Evolutionary conservation across 2,797 vertebrate genomes (phyloP), one percentile per base, ranked within the genome.

Genomic region (Anguilla obscura): DNA sequence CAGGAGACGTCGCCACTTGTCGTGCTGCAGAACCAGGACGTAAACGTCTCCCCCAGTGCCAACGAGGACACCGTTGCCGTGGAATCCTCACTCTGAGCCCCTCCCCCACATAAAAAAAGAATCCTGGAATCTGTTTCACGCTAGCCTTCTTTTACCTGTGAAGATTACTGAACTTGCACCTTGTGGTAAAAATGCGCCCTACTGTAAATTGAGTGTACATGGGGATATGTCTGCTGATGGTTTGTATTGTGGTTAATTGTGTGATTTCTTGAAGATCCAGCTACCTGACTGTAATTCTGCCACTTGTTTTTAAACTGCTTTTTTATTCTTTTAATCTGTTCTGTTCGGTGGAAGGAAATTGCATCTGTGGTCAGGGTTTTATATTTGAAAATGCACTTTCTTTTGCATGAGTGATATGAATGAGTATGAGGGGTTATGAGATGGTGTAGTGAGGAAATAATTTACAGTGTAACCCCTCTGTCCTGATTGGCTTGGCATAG

Each of bases 1-100:
- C 96, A 94, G 21, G 98, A 99, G 94, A 98, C 97, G 0, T 99
- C 98, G 0, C 98, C 97, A 3, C 96, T 99, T 45, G 97, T 99
- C 93, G 97, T 93, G 0, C 97, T 96, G 92, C 95, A 95, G 93
- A 95, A 92, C 84, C 94, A 91, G 1, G 33, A 82, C 0, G 88
- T 92, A 85, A 91, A 93, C 90, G 60, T 89, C 50, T 85, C 85
- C 7, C 92, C 40, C 16, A 91, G 91, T 86, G 91, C 85, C 40
- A 92, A 94, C 0, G 93, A 88, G 36, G 91, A 90, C 71, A 92
- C 86, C 71, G 89, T 95, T 48, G 95, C 94, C 66, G 91, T 95
- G 7, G 96, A 97, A 92, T 96, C 96, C 24, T 91, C 95, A 60
- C 93, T 96, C 91, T 97, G 91, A 96, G 92, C 88, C 30, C 33